Base-by-base conservation (phyloP, 2,113 vertebrate genomes). In the Hippoglossus stenolepis region DNA sequence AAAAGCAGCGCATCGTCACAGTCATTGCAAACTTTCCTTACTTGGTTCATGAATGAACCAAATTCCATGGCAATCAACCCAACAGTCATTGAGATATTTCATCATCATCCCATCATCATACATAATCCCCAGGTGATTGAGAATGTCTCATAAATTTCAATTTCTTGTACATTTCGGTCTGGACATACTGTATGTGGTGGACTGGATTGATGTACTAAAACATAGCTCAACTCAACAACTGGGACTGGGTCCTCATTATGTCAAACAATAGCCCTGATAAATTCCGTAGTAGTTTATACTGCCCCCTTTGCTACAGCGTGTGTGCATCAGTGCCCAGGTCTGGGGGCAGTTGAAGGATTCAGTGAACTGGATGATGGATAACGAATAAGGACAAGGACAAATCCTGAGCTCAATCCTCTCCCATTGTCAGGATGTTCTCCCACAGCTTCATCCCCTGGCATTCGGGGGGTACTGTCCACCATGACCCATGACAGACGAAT, bases 321-420 rank as follows among this genome's bases (percentile, higher is more conserved):
- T 7, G 11, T 68, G 40, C 12, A 21, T 31, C 38, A 28, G 67
- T 59, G 51, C n/a, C 20, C 31, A 54, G 63, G 66, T 80, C 73
- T 31, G 66, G 23, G 51, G 54, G 15, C 53, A 68, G 65, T 20
- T 49, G 68, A 66, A 66, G 67, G 53, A 80, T 83, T 87, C 86
- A 89, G 24, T 89, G 85, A 86, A 80, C 83, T 85, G 84, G 26
- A 81, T 84, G 84, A 89, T 59, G 81, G 72, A 45, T 85, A 79
- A 88, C 51, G 51, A 89, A 76, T 69, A 81, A 66, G 71, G 88
- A 90, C 89, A 85, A 70, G 77, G 53, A 77, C 74, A 90, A 89
- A 89, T 84, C 85, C 85, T 76, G 66, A 70, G 73, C 72, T 79
- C 68, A 86, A 64, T 76, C 73, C 78, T 40, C 38, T 64, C 51